Evolutionary conservation across 30 jellyfish, hydroid and myxozoan genomes (phyloP).

Genomic region (Hydractinia symbiolongicarpus): DNA sequence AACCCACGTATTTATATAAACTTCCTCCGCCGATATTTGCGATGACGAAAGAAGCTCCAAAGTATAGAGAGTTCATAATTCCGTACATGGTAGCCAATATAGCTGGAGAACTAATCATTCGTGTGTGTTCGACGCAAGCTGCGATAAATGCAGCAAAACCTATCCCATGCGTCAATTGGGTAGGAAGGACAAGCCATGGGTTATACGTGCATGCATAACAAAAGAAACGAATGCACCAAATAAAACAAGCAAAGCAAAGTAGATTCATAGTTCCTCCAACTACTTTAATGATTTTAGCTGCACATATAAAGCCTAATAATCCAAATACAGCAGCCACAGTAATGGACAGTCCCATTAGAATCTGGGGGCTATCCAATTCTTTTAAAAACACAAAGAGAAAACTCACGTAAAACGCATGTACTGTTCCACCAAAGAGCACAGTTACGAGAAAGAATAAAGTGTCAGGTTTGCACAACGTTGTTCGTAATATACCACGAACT

Average conservation of each 20-base stretch:
- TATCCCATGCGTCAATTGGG: constrained; percentile 52
- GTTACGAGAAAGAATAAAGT: background rate
- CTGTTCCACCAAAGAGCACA: background rate
- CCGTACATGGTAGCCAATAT: constrained; percentile 49
- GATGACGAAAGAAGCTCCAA: constrained; percentile 51
- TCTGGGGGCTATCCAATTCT: background rate
- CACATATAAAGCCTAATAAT: background rate
- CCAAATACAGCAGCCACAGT: background rate
- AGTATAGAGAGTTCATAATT: constrained; percentile 39
- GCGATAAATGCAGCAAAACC: constrained; percentile 67
- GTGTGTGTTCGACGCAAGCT: constrained; percentile 51
- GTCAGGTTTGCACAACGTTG: background rate
- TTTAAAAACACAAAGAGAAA: background rate
- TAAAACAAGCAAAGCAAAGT: constrained; percentile 24
- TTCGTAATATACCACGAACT: background rate
- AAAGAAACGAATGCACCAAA: constrained; percentile 39
- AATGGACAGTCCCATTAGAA: background rate
- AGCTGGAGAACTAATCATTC: constrained; percentile 35
- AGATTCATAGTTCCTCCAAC: constrained; percentile 48
- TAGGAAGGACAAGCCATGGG: constrained; percentile 49
- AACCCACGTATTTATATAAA: constrained; percentile 44
- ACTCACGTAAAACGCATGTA: background rate
- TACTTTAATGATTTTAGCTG: background rate
- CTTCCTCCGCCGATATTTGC: constrained; percentile 50
- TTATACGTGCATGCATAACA: constrained; percentile 39